Percentiles rank a stretch among this genome's conserved stretches.
phyloP scores from a whole-genome alignment of 1,140 invertebrate species.

The Arion vulgaris region DNA sequence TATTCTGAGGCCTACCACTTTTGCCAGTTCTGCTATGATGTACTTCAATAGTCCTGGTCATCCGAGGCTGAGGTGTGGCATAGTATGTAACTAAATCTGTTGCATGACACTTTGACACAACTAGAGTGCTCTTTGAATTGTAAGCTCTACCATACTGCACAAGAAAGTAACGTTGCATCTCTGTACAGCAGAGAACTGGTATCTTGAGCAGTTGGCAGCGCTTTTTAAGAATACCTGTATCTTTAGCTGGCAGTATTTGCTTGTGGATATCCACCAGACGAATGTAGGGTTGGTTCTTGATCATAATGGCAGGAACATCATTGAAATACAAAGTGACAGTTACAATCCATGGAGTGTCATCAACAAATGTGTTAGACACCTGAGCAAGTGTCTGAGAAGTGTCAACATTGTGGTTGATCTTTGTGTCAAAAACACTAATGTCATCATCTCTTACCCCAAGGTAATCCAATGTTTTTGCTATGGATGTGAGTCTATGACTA shows the following conservation, averaged over 20 bases:
- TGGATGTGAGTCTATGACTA: slow-evolving; percentile 21
- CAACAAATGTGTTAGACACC: slow-evolving; percentile 32
- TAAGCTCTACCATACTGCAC: slow-evolving; percentile 70
- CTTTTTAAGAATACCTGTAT: slow-evolving; percentile 72
- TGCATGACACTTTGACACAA: slow-evolving; percentile 67
- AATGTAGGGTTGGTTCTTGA: slow-evolving; percentile 66
- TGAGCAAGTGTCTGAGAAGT: not conserved
- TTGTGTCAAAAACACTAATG: not conserved
- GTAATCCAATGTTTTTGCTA: slow-evolving; percentile 36
- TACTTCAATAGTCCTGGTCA: slow-evolving; percentile 19
- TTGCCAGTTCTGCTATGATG: not conserved
- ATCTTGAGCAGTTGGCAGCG: slow-evolving; percentile 69
- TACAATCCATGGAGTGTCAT: slow-evolving; percentile 66
- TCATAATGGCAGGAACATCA: slow-evolving; percentile 70
- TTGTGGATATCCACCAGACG: slow-evolving; percentile 72
- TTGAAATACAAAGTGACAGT: slow-evolving; percentile 71
- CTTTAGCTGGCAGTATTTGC: slow-evolving; percentile 72
- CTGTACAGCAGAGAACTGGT: slow-evolving; percentile 66
- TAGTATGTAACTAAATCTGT: slow-evolving; percentile 69
- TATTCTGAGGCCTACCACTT: too few species aligned
- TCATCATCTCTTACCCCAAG: slow-evolving; percentile 19
- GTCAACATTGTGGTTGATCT: not conserved
- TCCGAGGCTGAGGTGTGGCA: slow-evolving; percentile 61
- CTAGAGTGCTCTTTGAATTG: slow-evolving; percentile 70
- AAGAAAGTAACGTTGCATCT: slow-evolving; percentile 72